phyloP scores from a whole-genome alignment of 2,888 invertebrate genomes.

The Himalopsyche japonica region DNA sequence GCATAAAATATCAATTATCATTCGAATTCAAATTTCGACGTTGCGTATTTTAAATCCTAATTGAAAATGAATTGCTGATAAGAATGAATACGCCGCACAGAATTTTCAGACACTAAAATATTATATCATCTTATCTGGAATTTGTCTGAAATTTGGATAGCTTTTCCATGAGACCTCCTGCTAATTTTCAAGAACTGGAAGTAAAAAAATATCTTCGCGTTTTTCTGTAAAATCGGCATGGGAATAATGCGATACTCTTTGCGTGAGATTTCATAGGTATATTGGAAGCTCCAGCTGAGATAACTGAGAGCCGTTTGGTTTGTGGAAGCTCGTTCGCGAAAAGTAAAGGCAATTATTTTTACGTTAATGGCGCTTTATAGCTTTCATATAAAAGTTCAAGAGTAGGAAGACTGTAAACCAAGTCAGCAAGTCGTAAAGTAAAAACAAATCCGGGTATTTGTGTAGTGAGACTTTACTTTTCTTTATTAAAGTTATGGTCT shows the following conservation, averaged over 20 bases:
- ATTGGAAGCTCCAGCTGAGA: constrained; percentile 1
- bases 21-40: background rate
- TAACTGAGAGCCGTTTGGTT: constrained; percentile 19
- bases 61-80: constrained; percentile 33
- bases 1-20: background rate
- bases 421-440: background rate
- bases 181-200: constrained; percentile 22
- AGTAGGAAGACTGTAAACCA: background rate
- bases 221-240: constrained; percentile 5
- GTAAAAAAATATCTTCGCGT: constrained; percentile 16
- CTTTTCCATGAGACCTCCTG: background rate
- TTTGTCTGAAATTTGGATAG: constrained; percentile 12
- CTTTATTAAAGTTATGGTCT: too few species aligned
- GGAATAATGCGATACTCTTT: constrained; percentile 15
- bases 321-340: constrained; percentile 14
- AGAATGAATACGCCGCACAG: constrained; percentile 6
- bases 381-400: constrained; percentile 5
- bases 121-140: constrained; percentile 29
- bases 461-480: too few species aligned
- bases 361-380: constrained; percentile 8
- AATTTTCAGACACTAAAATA: constrained; percentile 31
- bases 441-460: background rate
- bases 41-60: constrained; percentile 14
- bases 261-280: background rate
- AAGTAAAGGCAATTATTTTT: constrained; percentile 16